Percentiles rank a stretch among this genome's conserved stretches.
Evolutionary conservation across 2,888 invertebrate species (phyloP).

Genomic region (Lathronympha strigana): DNA sequence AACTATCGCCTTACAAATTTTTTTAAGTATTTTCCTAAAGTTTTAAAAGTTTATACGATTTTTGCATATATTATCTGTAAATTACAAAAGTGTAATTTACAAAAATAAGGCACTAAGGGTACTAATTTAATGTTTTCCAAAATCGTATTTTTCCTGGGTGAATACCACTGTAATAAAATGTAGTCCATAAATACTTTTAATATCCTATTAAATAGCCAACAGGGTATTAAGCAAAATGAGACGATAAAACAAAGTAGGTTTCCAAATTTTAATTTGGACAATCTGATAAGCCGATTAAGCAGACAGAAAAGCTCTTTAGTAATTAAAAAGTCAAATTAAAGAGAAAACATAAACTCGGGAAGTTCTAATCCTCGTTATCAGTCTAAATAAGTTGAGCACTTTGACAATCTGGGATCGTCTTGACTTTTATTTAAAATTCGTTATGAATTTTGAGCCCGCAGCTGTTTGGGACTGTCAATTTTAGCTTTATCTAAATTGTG

Average conservation of each 20-base stretch:
- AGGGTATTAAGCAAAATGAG: constrained; percentile 40
- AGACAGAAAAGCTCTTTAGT: constrained; percentile 62
- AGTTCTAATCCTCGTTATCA: constrained; percentile 41
- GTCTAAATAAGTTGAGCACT: constrained; percentile 38
- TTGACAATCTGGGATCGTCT: constrained; percentile 35
- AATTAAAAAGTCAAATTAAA: constrained; percentile 79
- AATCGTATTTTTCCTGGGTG: too few species aligned
- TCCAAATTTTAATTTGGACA: constrained; percentile 73
- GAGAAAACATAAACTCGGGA: constrained; percentile 55
- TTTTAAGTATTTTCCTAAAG: too few species aligned
- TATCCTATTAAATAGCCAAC: constrained; percentile 40
- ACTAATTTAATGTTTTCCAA: too few species aligned
- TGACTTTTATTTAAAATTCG: constrained; percentile 33
- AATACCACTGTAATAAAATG: constrained; percentile 35
- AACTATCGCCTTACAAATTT: too few species aligned
- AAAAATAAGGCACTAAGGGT: too few species aligned
- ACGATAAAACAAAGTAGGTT: constrained; percentile 57
- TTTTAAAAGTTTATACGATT: too few species aligned
- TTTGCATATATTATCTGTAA: too few species aligned
- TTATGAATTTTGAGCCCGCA: constrained; percentile 24
- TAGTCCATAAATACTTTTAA: constrained; percentile 39
- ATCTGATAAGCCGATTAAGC: constrained; percentile 76
- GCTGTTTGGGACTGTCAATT: neutral
- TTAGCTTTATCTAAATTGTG: neutral
- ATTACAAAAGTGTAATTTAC: too few species aligned